phyloP scores from a whole-genome alignment of 2,888 invertebrate genomes.

The Prionchulus punctatus region DNA sequence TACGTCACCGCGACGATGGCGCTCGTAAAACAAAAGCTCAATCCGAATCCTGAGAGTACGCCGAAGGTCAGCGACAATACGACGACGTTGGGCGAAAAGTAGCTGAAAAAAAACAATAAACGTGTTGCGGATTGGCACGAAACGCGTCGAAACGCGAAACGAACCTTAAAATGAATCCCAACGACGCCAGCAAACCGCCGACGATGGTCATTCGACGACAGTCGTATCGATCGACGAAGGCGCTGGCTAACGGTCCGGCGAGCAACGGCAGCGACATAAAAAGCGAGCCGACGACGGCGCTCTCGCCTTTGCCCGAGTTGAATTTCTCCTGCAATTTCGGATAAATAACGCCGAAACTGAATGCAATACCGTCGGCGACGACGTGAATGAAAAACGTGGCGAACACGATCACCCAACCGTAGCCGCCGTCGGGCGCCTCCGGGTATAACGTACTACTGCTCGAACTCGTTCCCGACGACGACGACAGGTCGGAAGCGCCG shows the following conservation, averaged over 20 bases:
- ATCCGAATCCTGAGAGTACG: constrained; percentile 62
- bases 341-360: constrained; percentile 76
- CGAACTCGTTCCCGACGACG: neutral
- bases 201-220: constrained; percentile 60
- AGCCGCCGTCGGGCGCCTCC: constrained; percentile 42
- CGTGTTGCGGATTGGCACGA: neutral
- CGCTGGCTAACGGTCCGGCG: constrained; percentile 57
- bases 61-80: constrained; percentile 44
- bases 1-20: constrained; percentile 76
- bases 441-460: constrained; percentile 9
- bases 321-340: constrained; percentile 69
- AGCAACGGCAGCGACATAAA: constrained; percentile 78
- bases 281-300: constrained; percentile 72
- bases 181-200: constrained; percentile 55
- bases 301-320: constrained; percentile 57
- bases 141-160: neutral
- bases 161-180: constrained; percentile 51
- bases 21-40: constrained; percentile 68
- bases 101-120: neutral
- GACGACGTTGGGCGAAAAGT: constrained; percentile 1
- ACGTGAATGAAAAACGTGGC: constrained; percentile 74
- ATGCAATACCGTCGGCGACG: constrained; percentile 78
- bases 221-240: constrained; percentile 43
- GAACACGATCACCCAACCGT: constrained; percentile 80
- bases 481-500: too few relatives aligned